Conservation (phyloP, 2,113 vertebrate species). For the Corvus cornix region DNA sequence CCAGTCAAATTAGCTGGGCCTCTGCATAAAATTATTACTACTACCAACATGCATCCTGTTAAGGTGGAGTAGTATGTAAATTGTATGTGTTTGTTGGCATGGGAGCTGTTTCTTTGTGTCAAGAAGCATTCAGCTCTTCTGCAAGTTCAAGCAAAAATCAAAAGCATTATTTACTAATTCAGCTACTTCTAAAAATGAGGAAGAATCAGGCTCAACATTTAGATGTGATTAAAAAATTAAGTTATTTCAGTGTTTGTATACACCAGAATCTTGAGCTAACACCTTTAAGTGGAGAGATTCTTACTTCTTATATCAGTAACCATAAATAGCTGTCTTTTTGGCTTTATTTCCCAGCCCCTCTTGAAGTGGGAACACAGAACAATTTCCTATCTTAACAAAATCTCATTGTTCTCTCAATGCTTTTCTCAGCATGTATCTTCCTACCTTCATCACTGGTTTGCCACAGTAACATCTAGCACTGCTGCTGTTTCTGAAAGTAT, state of each 20-base stretch:
- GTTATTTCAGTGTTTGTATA: not conserved
- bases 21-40: constrained; percentile 95
- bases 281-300: not conserved
- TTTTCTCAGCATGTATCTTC: not conserved
- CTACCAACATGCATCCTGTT: constrained; percentile 93
- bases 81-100: not conserved
- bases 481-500: not conserved
- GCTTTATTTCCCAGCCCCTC: not conserved
- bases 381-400: not conserved
- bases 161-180: not conserved
- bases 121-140: not conserved
- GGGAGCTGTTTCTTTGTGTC: not conserved
- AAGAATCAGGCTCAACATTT: not conserved
- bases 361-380: not conserved
- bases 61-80: constrained; percentile 79
- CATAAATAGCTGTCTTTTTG: not conserved
- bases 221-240: not conserved
- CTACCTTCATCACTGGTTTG: not conserved
- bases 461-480: not conserved
- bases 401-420: not conserved
- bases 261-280: not conserved
- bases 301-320: not conserved
- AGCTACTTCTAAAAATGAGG: not conserved
- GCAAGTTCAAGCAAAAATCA: not conserved
- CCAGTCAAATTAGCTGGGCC: constrained; percentile 90